Conservation (phyloP, 2,113 vertebrate genomes). For the Microcebus ravelobensis region DNA sequence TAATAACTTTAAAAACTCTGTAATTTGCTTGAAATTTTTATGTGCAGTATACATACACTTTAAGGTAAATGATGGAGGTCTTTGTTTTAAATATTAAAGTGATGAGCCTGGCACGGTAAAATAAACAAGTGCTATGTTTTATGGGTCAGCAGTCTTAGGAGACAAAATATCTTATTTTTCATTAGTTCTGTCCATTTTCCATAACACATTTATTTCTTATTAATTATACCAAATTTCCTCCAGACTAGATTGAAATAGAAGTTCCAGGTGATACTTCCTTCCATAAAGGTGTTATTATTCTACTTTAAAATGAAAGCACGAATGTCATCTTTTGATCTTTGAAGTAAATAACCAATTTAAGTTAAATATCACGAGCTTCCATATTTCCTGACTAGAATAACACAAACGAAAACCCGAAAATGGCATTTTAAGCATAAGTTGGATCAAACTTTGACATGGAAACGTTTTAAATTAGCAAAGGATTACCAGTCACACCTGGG, state of each 20-base stretch:
- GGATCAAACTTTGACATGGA: background rate
- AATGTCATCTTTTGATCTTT: background rate
- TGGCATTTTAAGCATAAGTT: background rate
- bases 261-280: background rate
- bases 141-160: background rate
- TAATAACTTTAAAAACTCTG: background rate
- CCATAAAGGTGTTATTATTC: background rate
- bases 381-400: background rate
- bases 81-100: constrained; percentile 1
- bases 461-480: constrained; percentile 55
- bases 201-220: background rate
- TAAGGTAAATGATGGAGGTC: background rate
- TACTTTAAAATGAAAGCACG: constrained; percentile 40
- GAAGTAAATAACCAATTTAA: constrained; percentile 21
- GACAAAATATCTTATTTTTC: background rate
- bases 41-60: background rate
- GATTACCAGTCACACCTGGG: background rate
- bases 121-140: background rate
- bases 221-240: background rate
- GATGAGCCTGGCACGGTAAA: background rate
- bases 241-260: background rate
- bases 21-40: constrained; percentile 8
- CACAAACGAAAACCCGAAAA: background rate
- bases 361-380: background rate
- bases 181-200: background rate